phyloP scores from a whole-genome alignment of 2,113 vertebrate species.

The Malurus elegans region DNA sequence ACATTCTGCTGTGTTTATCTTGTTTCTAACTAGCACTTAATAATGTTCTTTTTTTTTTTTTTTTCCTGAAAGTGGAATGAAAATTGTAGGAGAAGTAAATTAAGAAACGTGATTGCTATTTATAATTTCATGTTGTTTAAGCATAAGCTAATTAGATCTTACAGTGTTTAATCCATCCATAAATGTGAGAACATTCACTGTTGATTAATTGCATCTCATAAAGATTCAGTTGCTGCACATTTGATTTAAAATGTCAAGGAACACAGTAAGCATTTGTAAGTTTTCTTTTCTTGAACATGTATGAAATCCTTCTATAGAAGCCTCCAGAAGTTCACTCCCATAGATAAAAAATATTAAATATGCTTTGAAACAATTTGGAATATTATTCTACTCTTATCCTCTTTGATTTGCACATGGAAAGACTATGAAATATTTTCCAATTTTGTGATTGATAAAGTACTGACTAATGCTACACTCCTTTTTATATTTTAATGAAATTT shows the following conservation, averaged over 20 bases:
- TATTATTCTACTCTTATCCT: neutral
- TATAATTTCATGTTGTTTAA: conserved; percentile 12
- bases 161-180: neutral
- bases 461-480: neutral
- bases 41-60: neutral
- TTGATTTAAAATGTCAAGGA: conserved; percentile 20
- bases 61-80: neutral
- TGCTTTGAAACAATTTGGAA: neutral
- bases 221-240: neutral
- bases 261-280: neutral
- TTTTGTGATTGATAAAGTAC: neutral
- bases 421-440: neutral
- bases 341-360: neutral
- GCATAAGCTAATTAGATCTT: neutral
- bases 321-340: neutral
- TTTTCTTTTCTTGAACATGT: neutral
- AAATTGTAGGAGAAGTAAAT: neutral
- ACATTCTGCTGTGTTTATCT: neutral
- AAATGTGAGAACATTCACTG: neutral
- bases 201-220: conserved; percentile 5
- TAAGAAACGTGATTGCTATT: neutral
- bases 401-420: neutral
- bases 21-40: neutral
- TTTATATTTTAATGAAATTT: neutral
- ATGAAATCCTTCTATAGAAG: neutral